Evolutionary conservation across 2,888 invertebrate species (phyloP), one percentile per base, ranked within the genome.

Genomic region (Autographa gamma): DNA sequence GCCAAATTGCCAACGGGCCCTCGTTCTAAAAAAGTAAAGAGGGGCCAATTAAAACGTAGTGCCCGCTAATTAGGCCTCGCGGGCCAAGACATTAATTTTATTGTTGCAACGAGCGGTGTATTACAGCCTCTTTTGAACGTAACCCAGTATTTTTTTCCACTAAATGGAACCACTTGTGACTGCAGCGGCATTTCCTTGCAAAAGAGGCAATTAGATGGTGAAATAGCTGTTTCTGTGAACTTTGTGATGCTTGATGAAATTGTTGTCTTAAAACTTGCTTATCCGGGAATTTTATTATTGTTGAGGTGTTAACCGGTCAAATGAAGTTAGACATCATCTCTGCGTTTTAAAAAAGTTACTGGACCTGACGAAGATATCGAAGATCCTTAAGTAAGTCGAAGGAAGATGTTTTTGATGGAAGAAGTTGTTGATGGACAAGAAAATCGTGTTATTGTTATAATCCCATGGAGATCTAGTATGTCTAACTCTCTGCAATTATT

Each of bases 11-110:
- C 64, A 5, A 64, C 72, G 65, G 69, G 60, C 54, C 71, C 66
- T 64, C 66, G 32, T 76, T 70, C 70, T 74, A 74, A 81, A 78
- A 78, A 77, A 79, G 68, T 73, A 74, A 80, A 76, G 76, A 73
- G 72, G 54, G 63, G 71, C 75, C 73, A 84, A 84, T 84, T 81
- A 81, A 80, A 82, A 77, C 68, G 69, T 79, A 84, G 79, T 82
- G 74, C 73, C 74, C 75, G 81, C 75, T 84, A 84, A 84, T 84
- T 84, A 82, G 74, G 61, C 74, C 78, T 81, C 62, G 54, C 69
- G 83, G 79, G 75, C 61, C 71, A 74, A 72, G 71, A 77, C 79
- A 82, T 82, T 81, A 81, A 84, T 82, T 79, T 82, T 73, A 83
- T 84, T 84, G 84, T 83, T 77, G 72, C 71, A 71, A 79, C 73